Percentiles rank a stretch among this genome's conserved stretches.
phyloP scores from a whole-genome alignment of 2,888 invertebrate species.

The Volucella inanis region DNA sequence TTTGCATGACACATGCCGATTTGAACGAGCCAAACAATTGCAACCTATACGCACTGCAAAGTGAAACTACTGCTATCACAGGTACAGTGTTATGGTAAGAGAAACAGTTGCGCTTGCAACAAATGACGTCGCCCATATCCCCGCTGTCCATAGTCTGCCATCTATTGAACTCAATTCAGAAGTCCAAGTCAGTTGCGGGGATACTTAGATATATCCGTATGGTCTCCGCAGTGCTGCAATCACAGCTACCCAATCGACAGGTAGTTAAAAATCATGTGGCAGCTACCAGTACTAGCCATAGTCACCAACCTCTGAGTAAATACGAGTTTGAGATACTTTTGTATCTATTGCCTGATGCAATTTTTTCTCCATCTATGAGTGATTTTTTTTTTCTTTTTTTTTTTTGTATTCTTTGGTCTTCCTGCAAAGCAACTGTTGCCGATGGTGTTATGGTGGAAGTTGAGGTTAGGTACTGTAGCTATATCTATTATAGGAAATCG shows the following conservation, averaged over 20 bases:
- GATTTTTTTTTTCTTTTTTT: not conserved
- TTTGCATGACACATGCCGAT: conserved; percentile 80
- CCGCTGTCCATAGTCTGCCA: not conserved
- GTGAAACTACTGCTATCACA: conserved; percentile 49
- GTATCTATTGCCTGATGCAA: conserved; percentile 60
- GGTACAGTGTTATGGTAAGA: conserved; percentile 9
- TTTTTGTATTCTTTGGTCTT: conserved; percentile 5
- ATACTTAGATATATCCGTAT: conserved; percentile 49
- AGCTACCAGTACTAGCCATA: conserved; percentile 57
- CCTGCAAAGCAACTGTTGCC: conserved; percentile 26
- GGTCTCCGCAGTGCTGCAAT: conserved; percentile 52
- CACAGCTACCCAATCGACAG: conserved; percentile 71
- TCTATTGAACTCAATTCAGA: conserved; percentile 51
- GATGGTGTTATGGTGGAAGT: conserved; percentile 35
- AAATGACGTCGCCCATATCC: conserved; percentile 57
- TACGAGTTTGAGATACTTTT: conserved; percentile 69
- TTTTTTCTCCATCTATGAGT: conserved; percentile 2
- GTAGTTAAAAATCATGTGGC: conserved; percentile 72
- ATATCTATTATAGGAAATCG: conserved; percentile 51
- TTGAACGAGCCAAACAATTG: conserved; percentile 71
- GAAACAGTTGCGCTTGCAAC: conserved; percentile 42
- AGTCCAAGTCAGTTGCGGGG: conserved; percentile 50
- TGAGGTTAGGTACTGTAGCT: conserved; percentile 56
- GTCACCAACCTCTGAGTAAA: conserved; percentile 48
- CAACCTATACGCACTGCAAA: conserved; percentile 52